Evolutionary conservation across 2,797 vertebrate genomes (phyloP).

Genomic region (Crypturellus tataupa): DNA sequence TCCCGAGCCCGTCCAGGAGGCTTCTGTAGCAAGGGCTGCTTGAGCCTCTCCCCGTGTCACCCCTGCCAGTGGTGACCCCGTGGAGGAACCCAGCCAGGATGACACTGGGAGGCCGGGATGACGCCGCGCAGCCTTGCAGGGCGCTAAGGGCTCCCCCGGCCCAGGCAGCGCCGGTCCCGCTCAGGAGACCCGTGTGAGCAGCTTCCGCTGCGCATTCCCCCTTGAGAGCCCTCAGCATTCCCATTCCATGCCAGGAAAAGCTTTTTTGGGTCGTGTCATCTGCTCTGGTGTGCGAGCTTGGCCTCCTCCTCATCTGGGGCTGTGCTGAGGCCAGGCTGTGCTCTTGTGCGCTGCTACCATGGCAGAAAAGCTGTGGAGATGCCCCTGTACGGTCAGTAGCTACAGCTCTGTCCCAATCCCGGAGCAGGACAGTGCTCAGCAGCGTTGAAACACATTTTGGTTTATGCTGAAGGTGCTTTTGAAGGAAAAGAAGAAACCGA

Average conservation of each 20-base stretch:
- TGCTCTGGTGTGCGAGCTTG: neutral
- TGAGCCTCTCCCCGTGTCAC: neutral
- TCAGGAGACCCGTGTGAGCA: neutral
- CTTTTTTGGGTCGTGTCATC: neutral
- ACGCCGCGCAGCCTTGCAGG: no score
- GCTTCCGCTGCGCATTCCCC: neutral
- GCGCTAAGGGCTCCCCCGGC: no score
- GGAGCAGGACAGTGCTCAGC: neutral
- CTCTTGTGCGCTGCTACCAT: neutral
- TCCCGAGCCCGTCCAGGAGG: neutral
- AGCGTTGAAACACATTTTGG: slow-evolving; percentile 11
- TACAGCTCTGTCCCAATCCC: neutral
- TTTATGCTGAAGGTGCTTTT: slow-evolving; percentile 54
- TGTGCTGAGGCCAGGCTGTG: neutral
- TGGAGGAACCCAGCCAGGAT: neutral
- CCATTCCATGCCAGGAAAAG: neutral
- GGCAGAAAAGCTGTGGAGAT: neutral
- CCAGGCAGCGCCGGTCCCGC: neutral
- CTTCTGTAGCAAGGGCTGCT: neutral
- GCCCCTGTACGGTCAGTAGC: neutral
- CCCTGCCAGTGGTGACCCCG: neutral
- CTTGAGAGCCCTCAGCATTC: neutral
- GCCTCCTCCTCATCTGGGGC: neutral
- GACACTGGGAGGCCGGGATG: neutral
- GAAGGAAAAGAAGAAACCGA: neutral